Conservation (phyloP, 2,113 vertebrate species). For the Echinops telfairi region DNA sequence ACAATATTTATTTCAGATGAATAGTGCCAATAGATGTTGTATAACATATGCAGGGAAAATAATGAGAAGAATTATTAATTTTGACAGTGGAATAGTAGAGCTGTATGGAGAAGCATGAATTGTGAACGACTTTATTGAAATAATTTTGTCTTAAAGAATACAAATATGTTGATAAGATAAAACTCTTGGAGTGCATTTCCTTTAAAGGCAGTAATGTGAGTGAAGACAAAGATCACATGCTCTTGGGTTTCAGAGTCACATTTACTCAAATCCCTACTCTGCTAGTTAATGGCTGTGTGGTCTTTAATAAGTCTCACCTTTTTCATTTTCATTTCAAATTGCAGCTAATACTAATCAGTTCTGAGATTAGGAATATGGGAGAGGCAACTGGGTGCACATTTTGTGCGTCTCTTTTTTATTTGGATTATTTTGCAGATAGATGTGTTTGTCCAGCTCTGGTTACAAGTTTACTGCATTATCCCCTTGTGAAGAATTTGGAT, state of each 20-base stretch:
- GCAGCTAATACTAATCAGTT: accelerated
- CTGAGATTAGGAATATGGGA: too few relatives aligned
- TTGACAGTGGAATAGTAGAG: too few relatives aligned
- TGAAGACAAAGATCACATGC: accelerated
- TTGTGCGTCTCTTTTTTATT: too few relatives aligned
- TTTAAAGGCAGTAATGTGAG: accelerated
- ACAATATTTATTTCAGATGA: background rate
- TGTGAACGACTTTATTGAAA: background rate
- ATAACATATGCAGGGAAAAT: background rate
- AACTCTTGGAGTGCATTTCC: accelerated
- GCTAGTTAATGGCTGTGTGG: accelerated
- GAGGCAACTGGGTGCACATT: too few relatives aligned
- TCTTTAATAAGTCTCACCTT: background rate
- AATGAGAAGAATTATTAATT: background rate
- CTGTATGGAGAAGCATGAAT: accelerated
- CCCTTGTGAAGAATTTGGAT: too few relatives aligned
- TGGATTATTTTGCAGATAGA: too few relatives aligned
- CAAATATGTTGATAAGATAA: accelerated
- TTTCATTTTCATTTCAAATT: accelerated
- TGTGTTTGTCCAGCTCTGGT: too few relatives aligned
- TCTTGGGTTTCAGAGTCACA: background rate
- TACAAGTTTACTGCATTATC: too few relatives aligned
- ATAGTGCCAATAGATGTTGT: background rate
- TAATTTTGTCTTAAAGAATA: background rate
- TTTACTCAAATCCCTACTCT: too few relatives aligned